Base-by-base conservation (phyloP, 2,113 vertebrate species). In the Stigmatopora nigra region DNA sequence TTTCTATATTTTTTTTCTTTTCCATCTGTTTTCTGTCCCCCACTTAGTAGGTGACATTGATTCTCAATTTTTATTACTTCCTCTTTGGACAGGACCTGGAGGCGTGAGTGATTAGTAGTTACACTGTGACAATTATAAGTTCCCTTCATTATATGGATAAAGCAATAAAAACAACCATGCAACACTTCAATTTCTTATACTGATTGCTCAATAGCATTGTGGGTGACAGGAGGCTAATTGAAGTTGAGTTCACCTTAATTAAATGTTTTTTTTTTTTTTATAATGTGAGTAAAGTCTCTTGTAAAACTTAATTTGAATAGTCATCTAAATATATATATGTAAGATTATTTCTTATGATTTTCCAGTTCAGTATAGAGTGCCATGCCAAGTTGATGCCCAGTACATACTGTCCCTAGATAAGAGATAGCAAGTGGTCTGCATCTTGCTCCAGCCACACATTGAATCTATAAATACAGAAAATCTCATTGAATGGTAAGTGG, bases 11-110 rank as follows among this genome's bases (percentile, higher is more conserved):
- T 31, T 31, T 31, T 22, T 15, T 2, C 7, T 22, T 55, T 55
- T 15, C 53, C 22, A 55, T 55, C 53, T 25, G 53, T 55, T 55
- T 55, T 31, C 53, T 55, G 22, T 15, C 53, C 20, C 52, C 53
- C 13, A 55, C 53, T 55, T 22, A 55, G 53, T 22, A 55, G 22
- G 53, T 55, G 53, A 25, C 7, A 55, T 55, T 31, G 53, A 55
- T 55, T 31, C 53, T 55, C 53, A 55, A 31, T 55, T 55, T 55
- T 55, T 55, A 55, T 55, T 55, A 22, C 53, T 55, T 55, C 53
- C 53, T 55, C 14, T 14, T 22, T 55, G 53, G 53, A 55, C 53
- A 25, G 13, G 3, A 3, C 4, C 22, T 22, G 20, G 20, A 55
- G 53, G 53, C 22, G 53, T 55, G 13, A 55, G 11, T 31, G 53